Conservation (phyloP, 2,113 vertebrate genomes). For the Psilopsiagon aymara region DNA sequence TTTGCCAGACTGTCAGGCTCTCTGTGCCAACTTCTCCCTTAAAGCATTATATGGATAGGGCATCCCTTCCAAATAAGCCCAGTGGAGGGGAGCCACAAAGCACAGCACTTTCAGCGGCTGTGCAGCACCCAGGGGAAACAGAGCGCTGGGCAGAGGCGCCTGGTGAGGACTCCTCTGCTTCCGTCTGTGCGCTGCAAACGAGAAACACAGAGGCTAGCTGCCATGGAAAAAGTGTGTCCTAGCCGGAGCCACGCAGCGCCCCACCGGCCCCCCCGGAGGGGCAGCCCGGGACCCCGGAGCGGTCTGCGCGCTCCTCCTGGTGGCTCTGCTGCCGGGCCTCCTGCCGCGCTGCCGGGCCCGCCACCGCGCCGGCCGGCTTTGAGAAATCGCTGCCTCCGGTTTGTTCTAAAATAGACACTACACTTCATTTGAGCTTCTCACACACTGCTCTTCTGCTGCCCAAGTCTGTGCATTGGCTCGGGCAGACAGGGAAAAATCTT, state of each 20-base stretch:
- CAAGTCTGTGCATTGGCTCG: neutral
- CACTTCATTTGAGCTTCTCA: neutral
- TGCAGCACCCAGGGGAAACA: neutral
- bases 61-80: neutral
- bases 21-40: constrained; percentile 2
- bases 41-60: neutral
- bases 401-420: neutral
- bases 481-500: neutral
- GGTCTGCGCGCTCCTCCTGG: constrained; percentile 40
- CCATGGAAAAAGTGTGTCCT: neutral
- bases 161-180: neutral
- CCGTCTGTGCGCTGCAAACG: neutral
- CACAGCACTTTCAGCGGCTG: neutral
- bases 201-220: neutral
- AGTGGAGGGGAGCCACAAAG: neutral
- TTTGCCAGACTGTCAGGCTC: neutral
- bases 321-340: neutral
- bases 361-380: neutral
- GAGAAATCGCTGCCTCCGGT: neutral
- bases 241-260: neutral
- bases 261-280: neutral
- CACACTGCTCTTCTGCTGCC: neutral
- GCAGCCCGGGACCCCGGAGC: neutral
- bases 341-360: neutral
- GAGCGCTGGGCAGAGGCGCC: neutral